phyloP scores from a whole-genome alignment of 2,797 vertebrate genomes.

The Hirundo rustica region DNA sequence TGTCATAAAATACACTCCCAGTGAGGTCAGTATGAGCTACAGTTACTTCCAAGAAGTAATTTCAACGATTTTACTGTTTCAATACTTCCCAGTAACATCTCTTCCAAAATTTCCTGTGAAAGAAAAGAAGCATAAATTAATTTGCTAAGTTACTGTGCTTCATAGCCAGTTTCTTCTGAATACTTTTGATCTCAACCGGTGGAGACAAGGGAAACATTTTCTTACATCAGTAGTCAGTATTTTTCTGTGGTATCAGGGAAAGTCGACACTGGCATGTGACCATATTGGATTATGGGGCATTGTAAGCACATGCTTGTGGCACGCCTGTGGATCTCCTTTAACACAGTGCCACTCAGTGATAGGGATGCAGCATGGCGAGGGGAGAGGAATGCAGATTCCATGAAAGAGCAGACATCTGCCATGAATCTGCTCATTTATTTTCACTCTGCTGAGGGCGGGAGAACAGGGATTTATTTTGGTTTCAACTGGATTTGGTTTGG shows the following conservation, averaged over 20 bases:
- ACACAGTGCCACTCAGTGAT: conserved; percentile 49
- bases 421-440: neutral
- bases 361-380: neutral
- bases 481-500: neutral
- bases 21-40: neutral
- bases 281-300: neutral
- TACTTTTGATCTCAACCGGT: neutral
- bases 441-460: fast-evolving
- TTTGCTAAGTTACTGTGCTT: neutral
- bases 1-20: neutral
- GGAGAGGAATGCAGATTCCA: neutral
- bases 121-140: neutral
- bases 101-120: neutral
- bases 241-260: neutral
- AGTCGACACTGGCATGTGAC: neutral
- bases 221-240: neutral
- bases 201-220: neutral
- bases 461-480: neutral
- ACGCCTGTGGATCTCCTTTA: neutral
- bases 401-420: neutral
- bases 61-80: neutral
- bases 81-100: neutral
- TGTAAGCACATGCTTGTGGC: neutral
- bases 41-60: neutral
- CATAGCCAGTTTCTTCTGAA: neutral